Percentiles rank a stretch among this genome's conserved stretches.
Conservation (phyloP, 2,113 vertebrate species). For the Anolis carolinensis region DNA sequence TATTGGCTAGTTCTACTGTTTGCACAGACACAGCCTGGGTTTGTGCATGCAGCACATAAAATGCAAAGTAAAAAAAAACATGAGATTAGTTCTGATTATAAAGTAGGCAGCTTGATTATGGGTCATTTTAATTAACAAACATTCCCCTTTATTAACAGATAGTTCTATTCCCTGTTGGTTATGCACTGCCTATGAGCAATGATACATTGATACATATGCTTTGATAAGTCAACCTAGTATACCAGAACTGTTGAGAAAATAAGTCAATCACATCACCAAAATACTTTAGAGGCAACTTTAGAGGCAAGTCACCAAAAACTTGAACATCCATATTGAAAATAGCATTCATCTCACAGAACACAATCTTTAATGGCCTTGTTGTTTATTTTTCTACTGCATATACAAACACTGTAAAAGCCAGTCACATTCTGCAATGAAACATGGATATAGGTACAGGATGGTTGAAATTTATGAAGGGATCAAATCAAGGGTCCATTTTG, state of each 20-base stretch:
- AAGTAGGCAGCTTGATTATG: slow-evolving; percentile 2
- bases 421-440: too few species aligned
- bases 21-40: neutral
- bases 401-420: too few species aligned
- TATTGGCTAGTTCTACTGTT: slow-evolving; percentile 29
- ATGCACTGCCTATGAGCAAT: neutral
- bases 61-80: neutral
- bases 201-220: neutral
- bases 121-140: neutral
- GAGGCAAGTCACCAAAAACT: neutral
- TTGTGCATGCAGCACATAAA: slow-evolving; percentile 22
- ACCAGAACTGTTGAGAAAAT: neutral
- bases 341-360: neutral
- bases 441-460: too few species aligned
- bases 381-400: neutral
- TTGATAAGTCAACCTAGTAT: neutral
- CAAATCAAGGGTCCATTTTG: too few species aligned
- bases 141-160: neutral
- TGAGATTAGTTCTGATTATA: slow-evolving; percentile 17
- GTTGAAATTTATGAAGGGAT: too few species aligned
- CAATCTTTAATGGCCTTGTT: neutral
- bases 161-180: slow-evolving; percentile 23
- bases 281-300: neutral
- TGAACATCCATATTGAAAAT: neutral
- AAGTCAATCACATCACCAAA: neutral